Evolutionary conservation across 1,140 invertebrate genomes (phyloP).

Genomic region (Andrena cerasifolii): DNA sequence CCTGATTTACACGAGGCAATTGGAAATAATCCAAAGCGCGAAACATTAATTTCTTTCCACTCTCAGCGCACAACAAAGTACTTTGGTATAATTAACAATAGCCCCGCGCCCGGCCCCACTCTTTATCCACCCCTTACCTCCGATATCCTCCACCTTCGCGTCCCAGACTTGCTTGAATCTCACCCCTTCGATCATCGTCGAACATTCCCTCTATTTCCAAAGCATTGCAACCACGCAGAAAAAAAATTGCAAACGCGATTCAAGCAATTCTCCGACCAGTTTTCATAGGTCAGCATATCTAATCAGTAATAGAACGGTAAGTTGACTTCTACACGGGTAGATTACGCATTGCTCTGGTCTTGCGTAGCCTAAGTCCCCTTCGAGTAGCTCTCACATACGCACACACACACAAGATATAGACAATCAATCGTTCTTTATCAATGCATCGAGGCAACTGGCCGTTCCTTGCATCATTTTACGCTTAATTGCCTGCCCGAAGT

Average conservation of each 20-base stretch:
- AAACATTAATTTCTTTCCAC: too few species aligned
- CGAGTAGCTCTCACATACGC: background rate
- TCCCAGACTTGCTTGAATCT: slow-evolving; percentile 22
- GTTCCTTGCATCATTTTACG: slow-evolving; percentile 24
- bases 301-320: slow-evolving; percentile 53
- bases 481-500: slow-evolving; percentile 46
- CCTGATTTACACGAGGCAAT: too few species aligned
- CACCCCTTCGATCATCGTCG: background rate
- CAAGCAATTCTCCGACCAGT: background rate
- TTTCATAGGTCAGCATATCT: background rate
- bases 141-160: background rate
- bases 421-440: slow-evolving; percentile 25
- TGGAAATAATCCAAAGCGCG: too few species aligned
- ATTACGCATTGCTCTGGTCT: slow-evolving; percentile 16
- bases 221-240: background rate
- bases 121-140: too few species aligned
- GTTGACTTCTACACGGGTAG: slow-evolving; percentile 24
- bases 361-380: background rate
- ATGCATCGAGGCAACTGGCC: slow-evolving; percentile 40
- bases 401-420: slow-evolving; percentile 20
- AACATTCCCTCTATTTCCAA: background rate
- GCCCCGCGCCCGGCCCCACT: background rate
- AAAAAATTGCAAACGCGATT: background rate
- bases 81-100: background rate
- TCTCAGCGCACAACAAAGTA: background rate